Percentiles rank a stretch among this genome's conserved stretches.
These are phyloP conservation scores for Meghimatium bilineatum DNA, from an alignment of 2,888 invertebrate species.

Conservation along the genomic window DNA sequence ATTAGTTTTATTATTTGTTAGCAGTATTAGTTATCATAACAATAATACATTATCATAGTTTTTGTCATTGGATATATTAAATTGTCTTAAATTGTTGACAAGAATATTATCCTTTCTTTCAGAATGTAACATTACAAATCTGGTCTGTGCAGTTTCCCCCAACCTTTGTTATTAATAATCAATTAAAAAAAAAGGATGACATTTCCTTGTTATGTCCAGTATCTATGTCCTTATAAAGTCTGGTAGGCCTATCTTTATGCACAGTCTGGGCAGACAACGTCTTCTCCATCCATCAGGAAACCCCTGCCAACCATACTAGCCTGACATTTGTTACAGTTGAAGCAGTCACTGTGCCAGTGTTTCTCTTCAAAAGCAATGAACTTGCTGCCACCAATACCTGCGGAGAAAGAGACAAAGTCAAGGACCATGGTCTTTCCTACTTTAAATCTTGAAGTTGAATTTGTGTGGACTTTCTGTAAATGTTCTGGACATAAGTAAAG, in stretches of 20 bases:
- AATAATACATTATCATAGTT: too few relatives aligned
- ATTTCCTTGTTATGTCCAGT: too few relatives aligned
- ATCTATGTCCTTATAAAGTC: neutral
- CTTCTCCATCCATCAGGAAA: constrained; percentile 97
- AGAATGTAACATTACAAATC: too few relatives aligned
- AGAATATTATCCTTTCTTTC: too few relatives aligned
- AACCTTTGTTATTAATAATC: neutral
- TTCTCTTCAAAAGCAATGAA: constrained; percentile 99
- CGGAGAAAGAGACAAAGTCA: constrained; percentile 13
- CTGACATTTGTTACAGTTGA: constrained; percentile 97
- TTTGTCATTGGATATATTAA: too few relatives aligned
- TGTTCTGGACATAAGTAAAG: too few relatives aligned
- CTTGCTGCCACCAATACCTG: constrained; percentile 97
- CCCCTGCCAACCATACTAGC: constrained; percentile 97
- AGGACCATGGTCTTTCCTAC: neutral
- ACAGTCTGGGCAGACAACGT: constrained; percentile 99
- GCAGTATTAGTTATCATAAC: too few relatives aligned
- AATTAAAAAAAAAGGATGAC: neutral
- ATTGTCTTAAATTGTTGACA: too few relatives aligned
- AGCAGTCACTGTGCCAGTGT: constrained; percentile 99
- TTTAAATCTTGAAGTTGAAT: too few relatives aligned
- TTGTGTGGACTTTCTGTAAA: too few relatives aligned
- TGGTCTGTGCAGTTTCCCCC: too few relatives aligned
- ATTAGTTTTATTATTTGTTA: too few relatives aligned
- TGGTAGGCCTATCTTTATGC: constrained; percentile 77